Evolutionary conservation across 1,140 invertebrate genomes (phyloP), one percentile per base, ranked within the genome.

Genomic region (Potamilus streckersoni): DNA sequence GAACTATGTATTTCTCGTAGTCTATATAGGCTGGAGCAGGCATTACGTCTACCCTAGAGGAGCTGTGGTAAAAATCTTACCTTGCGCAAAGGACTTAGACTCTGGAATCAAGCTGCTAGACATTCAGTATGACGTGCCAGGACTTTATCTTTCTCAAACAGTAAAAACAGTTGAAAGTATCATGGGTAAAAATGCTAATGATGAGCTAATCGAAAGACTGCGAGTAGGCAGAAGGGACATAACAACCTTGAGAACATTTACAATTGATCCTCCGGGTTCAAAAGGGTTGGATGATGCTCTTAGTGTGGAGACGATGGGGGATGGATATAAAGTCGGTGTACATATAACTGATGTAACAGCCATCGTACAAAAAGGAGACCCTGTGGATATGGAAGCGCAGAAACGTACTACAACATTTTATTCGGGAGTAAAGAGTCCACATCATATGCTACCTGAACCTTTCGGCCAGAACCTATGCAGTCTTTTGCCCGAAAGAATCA

Each of bases 271-370:
- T 38, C 95, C 96, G 6, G 97, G 96, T 6, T 99, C 97, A 88
- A 99, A 97, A 16, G 98, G 99, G 89, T 98, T 99, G 76, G 98
- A 99, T 89, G 98, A 99, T 91, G 98, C 98, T 0, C 90, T 99
- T 0, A 97, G 99, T 90, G 56, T 89, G 49, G 63, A 78, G 61
- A 64, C 60, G 55, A 27, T 78, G 5, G 71, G 79, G 14, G 74
- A 72, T 15, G 71, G 73, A 4, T 81, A 60, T 49, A 62, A 67
- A 20, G 80, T 88, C 16, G 85, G 87, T 15, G 83, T 88, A 11
- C 88, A 89, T 73, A 89, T 90, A 73, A 82, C 89, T 66, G 89
- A 90, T 79, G 89, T 90, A n/a, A 78, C 77, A 13, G 71, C 77
- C 59, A 83, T 83, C 71, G 80, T 90, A 0, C 57, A 76, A 17